These are phyloP conservation scores for Chironomus tepperi DNA, from an alignment of 1,140 invertebrate genomes.

Conservation along the genomic window DNA sequence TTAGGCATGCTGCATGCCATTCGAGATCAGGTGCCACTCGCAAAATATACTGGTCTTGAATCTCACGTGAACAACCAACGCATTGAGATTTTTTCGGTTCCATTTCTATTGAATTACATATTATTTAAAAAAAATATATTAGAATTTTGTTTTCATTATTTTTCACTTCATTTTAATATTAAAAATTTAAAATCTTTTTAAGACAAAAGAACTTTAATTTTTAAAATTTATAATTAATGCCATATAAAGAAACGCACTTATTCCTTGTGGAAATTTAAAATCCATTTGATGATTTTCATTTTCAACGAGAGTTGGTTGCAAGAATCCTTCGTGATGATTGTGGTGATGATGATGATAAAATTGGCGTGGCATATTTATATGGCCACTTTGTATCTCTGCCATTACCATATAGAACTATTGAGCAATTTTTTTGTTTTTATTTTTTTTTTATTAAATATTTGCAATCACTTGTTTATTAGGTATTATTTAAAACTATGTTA, in stretches of 20 bases:
- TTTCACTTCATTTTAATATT: too few relatives aligned
- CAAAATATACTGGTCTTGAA: conserved; percentile 96
- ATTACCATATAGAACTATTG: conserved; percentile 43
- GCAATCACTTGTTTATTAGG: neutral
- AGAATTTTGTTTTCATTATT: too few relatives aligned
- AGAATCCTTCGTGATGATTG: conserved; percentile 28
- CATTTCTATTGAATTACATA: conserved; percentile 52
- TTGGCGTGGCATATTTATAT: conserved; percentile 48
- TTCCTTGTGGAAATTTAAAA: neutral
- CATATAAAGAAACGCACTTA: neutral
- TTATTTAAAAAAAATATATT: neutral
- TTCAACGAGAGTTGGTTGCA: conserved; percentile 3
- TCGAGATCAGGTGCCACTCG: conserved; percentile 93
- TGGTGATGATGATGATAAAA: conserved; percentile 45
- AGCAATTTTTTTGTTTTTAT: neutral
- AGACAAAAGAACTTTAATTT: neutral
- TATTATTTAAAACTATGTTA: neutral
- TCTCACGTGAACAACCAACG: conserved; percentile 92
- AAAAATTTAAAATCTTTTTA: too few relatives aligned
- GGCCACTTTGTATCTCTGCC: conserved; percentile 47
- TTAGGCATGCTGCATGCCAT: conserved; percentile 96
- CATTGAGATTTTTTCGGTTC: conserved; percentile 76
- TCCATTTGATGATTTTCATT: neutral
- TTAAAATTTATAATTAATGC: neutral
- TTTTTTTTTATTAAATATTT: neutral